Evolutionary conservation across 2,113 vertebrate genomes (phyloP), one percentile per base, ranked within the genome.

Genomic region (Syrrhaptes paradoxus): DNA sequence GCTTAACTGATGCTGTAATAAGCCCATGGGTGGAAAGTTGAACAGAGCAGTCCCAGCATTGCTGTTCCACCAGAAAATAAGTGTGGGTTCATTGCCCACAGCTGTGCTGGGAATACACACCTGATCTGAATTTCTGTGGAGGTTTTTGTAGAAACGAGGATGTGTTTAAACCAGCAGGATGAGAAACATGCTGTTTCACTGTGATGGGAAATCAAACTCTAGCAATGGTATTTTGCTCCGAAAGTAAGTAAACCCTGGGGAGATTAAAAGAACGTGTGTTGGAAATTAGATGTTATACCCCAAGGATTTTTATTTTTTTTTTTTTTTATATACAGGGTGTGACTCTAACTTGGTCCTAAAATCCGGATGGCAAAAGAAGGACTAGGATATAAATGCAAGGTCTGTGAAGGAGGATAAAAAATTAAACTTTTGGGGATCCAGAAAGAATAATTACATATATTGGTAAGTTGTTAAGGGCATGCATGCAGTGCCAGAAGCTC

Each of bases 301-400:
- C 58, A 28, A 72, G 67, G 75, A 38, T 3, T 19, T 54, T 66
- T n/a, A n/a, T 58, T 24, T 52, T 48, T n/a, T 12, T 52, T 48
- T 41, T 43, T 28, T 17, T 52, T 26, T 15, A n/a, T 21, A 4
- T 21, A 4, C 1, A 1, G 3, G 8, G 24, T 36, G 36, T 54
- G 73, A 54, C 17, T 83, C 31, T 61, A 29, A 6, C 5, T 29
- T 21, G 58, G 38, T 58, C 43, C 10, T 62, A 41, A 74, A 87
- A 41, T n/a, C 24, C 54, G 70, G 59, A 20, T 48, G 45, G 38
- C 29, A 57, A 34, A 63, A 46, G 71, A 34, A 73, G 45, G 38
- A 15, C 17, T 28, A 5, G 62, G 26, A 45, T 65, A 22, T 29
- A 72, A 92, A 66, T 13, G 45, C 49, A 49, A 45, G 17, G 28